Base-by-base conservation (phyloP, 2,797 vertebrate species). In the Darevskia nairensis region DNA sequence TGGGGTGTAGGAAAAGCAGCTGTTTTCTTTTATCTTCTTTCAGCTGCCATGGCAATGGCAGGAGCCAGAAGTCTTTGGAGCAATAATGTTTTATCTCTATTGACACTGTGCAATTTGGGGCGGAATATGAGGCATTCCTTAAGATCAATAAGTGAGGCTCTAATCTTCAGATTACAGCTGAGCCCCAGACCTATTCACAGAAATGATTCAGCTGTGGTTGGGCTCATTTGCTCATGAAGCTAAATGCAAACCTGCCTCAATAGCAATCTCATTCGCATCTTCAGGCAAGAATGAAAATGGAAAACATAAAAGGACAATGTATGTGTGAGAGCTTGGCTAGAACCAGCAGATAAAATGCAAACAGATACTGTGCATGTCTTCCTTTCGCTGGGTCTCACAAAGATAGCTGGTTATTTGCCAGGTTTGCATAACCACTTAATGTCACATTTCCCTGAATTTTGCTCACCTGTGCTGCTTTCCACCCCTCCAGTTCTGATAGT, bases 101-200 rank as follows among this genome's bases (percentile, higher is more conserved):
- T 92, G 84, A 88, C 89, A 88, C 64, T 83, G 74, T 88, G 84
- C 15, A 92, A 55, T 85, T 92, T 91, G 64, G 90, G 86, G 21
- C 61, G 71, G 78, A 91, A 92, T 94, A 92, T 87, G 91, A 94
- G 91, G 83, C n/a, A 86, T 91, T 83, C 64, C 41, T 79, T 87
- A 19, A 0, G 0, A 93, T 94, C 94, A 89, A 84, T 94, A 92
- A 23, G 66, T 91, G 68, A 84, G n/a, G 4, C 84, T 91, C 44
- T 91, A 79, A 93, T 93, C 82, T 90, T 90, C 85, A 85, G 85
- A 92, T 94, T 91, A 83, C 79, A 91, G 79, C 27, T 86, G 64
- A 83, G 9, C 3, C 91, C 6, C 15, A 89, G 46, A 84, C 85
- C 83, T 89, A 55, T 82, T 89, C 91, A 69, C 23, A 87, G 81